Percentiles rank a stretch among this genome's conserved stretches.
Conservation (phyloP, 1,140 invertebrate species). For the Zaprionus lachaisei region DNA sequence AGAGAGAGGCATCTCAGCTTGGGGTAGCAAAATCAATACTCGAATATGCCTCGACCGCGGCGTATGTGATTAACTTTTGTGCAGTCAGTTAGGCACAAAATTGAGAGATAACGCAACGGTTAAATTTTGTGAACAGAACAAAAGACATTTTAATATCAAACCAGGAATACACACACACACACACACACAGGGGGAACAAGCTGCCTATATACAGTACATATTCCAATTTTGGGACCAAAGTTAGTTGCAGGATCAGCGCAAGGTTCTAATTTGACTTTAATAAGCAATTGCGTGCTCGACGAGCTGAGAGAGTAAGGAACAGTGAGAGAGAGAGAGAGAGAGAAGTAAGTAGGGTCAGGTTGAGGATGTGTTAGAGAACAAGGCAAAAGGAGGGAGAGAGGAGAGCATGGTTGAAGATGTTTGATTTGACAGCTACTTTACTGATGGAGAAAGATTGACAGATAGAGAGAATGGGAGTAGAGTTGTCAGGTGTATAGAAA, state of each 20-base stretch:
- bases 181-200: too few relatives aligned
- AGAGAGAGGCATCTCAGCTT: neutral
- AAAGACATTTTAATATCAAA: constrained; percentile 69
- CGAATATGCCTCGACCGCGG: constrained; percentile 38
- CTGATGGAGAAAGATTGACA: neutral
- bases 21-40: constrained; percentile 64
- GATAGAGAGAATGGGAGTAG: neutral
- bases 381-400: neutral
- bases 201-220: neutral
- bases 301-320: neutral
- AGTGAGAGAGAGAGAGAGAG: neutral
- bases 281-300: constrained; percentile 65
- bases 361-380: neutral
- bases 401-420: neutral
- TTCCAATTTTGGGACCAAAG: neutral
- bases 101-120: constrained; percentile 69
- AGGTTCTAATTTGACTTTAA: constrained; percentile 68
- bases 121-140: constrained; percentile 73
- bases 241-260: neutral
- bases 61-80: constrained; percentile 75
- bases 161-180: neutral
- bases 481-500: neutral
- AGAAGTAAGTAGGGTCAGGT: neutral
- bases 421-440: neutral
- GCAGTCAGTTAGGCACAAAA: constrained; percentile 73